A percentile compares a stretch with the other conserved stretches of the same genome.
Conservation (phyloP, 2,113 vertebrate genomes). For the Siniperca chuatsi region DNA sequence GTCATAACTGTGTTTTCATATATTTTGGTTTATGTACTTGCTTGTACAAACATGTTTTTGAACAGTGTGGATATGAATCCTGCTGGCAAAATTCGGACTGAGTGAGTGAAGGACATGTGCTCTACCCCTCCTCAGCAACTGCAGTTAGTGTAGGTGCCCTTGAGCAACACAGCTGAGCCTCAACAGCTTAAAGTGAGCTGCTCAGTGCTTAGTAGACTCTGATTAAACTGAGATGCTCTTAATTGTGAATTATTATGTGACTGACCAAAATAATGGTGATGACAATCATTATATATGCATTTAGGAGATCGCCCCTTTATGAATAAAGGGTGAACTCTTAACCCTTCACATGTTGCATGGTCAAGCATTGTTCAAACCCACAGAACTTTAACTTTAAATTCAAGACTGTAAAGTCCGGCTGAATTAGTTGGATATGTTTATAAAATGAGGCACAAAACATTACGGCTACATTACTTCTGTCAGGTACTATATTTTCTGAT, state of each 20-base stretch:
- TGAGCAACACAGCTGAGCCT: conserved; percentile 20
- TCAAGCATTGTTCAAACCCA: background rate
- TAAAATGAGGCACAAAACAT: background rate
- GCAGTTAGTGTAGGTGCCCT: background rate
- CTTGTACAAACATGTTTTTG: background rate
- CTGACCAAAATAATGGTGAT: background rate
- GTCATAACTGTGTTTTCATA: background rate
- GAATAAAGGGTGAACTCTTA: background rate
- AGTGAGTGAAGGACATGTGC: too few species aligned
- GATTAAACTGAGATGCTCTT: background rate
- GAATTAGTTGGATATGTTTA: background rate
- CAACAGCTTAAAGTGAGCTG: conserved; percentile 1
- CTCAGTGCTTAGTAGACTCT: background rate
- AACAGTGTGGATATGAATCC: background rate
- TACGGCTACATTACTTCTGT: background rate
- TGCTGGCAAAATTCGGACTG: background rate
- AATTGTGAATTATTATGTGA: background rate
- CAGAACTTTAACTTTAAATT: background rate
- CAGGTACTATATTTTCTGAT: background rate
- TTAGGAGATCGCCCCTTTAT: background rate
- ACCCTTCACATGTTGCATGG: background rate
- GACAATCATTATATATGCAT: background rate
- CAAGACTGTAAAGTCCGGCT: background rate
- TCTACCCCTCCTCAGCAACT: background rate
- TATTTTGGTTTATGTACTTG: background rate